Base-by-base conservation (phyloP, 2,113 vertebrate genomes). In the Colossoma macropomum region DNA sequence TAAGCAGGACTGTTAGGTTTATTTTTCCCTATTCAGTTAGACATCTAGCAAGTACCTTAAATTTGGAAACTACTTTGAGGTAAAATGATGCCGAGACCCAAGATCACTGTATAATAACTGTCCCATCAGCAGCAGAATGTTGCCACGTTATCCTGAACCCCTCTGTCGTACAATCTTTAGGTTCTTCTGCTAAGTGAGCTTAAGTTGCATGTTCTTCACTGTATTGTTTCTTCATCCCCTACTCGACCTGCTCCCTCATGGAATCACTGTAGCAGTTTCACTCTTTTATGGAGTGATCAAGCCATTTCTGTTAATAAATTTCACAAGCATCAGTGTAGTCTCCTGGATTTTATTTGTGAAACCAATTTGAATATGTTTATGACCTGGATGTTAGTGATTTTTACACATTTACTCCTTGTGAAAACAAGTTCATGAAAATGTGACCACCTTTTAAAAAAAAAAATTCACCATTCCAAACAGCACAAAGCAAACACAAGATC, bases 291-390 rank as follows among this genome's bases (percentile, higher is more conserved):
- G 97, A 95, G 95, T 95, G 96, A 97, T 96, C 96, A 96, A 97
- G 94, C 93, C 87, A 94, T 95, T 96, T 94, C 81, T 78, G 92
- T 96, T 94, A 98, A 96, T 98, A 98, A 98, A 99, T 90, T 93
- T 97, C 95, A 96, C 96, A 95, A 98, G 96, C 96, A 97, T 96
- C 87, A 87, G 1, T 15, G 81, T 73, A 50, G 84, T 80, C 54
- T 88, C 9, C 8, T 78, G 38, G 48, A 0, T 25, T 23, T 50
- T 32, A 80, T 73, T 63, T 25, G 19, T 32, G 34, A 7, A 7
- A 38, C 10, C n/a, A n/a, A n/a, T 11, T 45, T 4, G 41, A 45
- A 45, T 45, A 11, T 6, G 41, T 9, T 45, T 45, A 38, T 7
- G 34, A 7, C 7, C 10, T 11, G 10, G 41, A 45, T 1, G n/a